phyloP scores from a whole-genome alignment of 2,888 invertebrate species.

The Watsonalla binaria region DNA sequence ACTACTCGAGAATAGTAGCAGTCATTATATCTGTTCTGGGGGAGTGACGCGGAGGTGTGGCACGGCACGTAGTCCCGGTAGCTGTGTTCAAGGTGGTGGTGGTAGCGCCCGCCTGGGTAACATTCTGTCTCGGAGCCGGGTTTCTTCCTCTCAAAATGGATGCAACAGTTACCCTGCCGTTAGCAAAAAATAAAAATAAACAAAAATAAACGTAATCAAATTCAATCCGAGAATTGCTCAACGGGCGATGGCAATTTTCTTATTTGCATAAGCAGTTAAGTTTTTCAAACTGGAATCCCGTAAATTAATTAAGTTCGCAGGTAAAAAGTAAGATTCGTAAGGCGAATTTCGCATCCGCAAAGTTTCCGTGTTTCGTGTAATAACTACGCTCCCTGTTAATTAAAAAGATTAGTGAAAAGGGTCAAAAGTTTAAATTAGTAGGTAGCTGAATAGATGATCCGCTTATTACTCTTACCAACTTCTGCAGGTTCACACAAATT shows the following conservation, averaged over 20 bases:
- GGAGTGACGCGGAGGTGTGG: constrained; percentile 10
- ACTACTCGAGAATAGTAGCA: constrained; percentile 27
- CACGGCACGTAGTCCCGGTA: neutral
- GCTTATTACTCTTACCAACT: neutral
- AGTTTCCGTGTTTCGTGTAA: constrained; percentile 54
- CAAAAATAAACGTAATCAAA: constrained; percentile 6
- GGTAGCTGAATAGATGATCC: constrained; percentile 4
- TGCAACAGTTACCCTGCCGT: constrained; percentile 58
- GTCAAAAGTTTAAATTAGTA: constrained; percentile 46
- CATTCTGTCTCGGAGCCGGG: constrained; percentile 9
- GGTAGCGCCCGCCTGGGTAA: neutral
- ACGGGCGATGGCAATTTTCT: constrained; percentile 28
- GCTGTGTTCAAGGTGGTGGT: neutral
- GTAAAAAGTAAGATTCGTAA: constrained; percentile 54
- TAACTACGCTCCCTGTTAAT: constrained; percentile 60
- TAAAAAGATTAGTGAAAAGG: constrained; percentile 42
- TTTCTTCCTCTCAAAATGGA: constrained; percentile 50
- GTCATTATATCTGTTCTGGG: constrained; percentile 35
- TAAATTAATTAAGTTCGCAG: constrained; percentile 68
- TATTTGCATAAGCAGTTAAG: constrained; percentile 66
- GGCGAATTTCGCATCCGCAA: constrained; percentile 48
- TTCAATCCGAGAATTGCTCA: constrained; percentile 22
- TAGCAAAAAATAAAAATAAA: constrained; percentile 19
- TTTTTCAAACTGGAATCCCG: constrained; percentile 46
- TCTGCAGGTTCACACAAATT: neutral